Evolutionary conservation across 2,888 invertebrate species (phyloP).

Genomic region (Hydroisotoma schaefferi): DNA sequence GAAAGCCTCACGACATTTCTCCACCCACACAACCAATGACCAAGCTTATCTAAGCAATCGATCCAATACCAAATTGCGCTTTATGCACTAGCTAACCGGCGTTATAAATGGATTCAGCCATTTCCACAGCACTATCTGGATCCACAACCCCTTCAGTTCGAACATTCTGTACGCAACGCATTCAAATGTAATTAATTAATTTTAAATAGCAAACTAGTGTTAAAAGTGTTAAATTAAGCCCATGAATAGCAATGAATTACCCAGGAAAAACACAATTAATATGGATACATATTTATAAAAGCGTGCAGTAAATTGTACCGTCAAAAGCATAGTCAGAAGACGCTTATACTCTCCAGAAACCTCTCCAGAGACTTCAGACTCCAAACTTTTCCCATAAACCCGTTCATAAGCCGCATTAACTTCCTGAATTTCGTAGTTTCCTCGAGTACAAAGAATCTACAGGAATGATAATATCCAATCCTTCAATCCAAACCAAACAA

Average conservation of each 20-base stretch:
- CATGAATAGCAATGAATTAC: neutral
- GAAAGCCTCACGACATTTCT: no score
- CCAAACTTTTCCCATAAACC: slow-evolving; percentile 54
- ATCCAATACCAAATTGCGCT: neutral
- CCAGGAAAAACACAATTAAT: slow-evolving; percentile 15
- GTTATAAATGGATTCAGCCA: slow-evolving; percentile 66
- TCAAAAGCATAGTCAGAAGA: slow-evolving; percentile 67
- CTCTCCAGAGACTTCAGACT: slow-evolving; percentile 71
- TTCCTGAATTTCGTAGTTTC: slow-evolving; percentile 63
- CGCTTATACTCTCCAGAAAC: slow-evolving; percentile 74
- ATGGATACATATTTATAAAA: neutral
- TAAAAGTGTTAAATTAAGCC: neutral
- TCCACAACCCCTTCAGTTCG: slow-evolving; percentile 64
- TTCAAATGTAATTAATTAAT: no score
- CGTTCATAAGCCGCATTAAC: slow-evolving; percentile 63
- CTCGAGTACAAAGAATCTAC: slow-evolving; percentile 60
- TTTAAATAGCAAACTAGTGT: no score
- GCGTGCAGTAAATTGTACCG: no score
- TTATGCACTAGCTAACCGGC: slow-evolving; percentile 55
- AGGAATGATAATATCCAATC: slow-evolving; percentile 5
- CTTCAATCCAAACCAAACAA: neutral
- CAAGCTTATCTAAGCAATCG: no score
- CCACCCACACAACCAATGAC: no score
- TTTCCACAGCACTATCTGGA: slow-evolving; percentile 64
- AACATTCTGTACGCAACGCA: slow-evolving; percentile 53